Evolutionary conservation across 1,140 invertebrate genomes (phyloP), one percentile per base, ranked within the genome.

Genomic region (Eriosoma lanigerum): DNA sequence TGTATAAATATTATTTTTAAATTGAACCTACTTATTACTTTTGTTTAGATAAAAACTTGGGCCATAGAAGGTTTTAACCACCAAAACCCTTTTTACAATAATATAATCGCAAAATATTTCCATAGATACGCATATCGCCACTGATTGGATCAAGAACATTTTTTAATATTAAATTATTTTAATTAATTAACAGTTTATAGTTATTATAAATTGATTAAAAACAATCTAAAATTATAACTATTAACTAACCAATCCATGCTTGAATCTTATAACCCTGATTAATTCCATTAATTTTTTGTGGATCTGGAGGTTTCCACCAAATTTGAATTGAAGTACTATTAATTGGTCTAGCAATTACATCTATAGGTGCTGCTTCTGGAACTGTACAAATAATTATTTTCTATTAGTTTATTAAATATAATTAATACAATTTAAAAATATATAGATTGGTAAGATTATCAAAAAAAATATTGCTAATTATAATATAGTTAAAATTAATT

Each of bases 211-310:
- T 32, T 1, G 21, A 56, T 78, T 60, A n/a, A 62, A 62, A 60
- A 38, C 46, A 38, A 19, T 29, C 6, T 4, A 80, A 44, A 17
- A 46, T 24, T 64, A 64, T 56, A 24, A 52, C 3, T 60, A 29
- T 24, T n/a, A 70, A 54, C 15, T 83, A 83, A 84, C 89, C 90
- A 82, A 88, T 88, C 94, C 95, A 97, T 0, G 95, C 93, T 89
- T 97, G 94, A 26, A 98, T 90, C 87, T 97, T 98, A 84, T 98
- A 99, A 10, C 97, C 98, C 86, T 98, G 96, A 89, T 98, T 99
- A 21, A 98, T 96, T 44, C 98, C 98, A 86, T 99, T 99, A 58
- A 99, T 98, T 86, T 97, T 95, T 84, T 98, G 96, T 0, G 96
- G 96, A 88, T 97, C 94, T 4, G 97, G 95, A 2, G 95, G 94